phyloP scores from a whole-genome alignment of 2,888 invertebrate genomes.

The Pristionchus fissidentatus region DNA sequence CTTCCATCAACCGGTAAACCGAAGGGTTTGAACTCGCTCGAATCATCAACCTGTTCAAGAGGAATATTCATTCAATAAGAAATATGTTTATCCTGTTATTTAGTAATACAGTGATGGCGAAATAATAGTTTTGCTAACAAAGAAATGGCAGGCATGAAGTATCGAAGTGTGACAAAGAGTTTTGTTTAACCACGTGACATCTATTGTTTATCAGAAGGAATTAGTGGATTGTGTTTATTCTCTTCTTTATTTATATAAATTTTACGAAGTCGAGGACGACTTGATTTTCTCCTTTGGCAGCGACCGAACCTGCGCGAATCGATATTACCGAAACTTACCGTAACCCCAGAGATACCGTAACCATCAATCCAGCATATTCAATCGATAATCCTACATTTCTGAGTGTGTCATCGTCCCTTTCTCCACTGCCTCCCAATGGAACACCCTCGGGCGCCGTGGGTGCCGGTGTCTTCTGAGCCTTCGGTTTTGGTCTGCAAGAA shows the following conservation, averaged over 20 bases:
- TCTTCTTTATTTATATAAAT: neutral
- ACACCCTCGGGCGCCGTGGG: neutral
- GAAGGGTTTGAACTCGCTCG: too few species aligned
- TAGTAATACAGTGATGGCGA: too few species aligned
- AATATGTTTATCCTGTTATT: too few species aligned
- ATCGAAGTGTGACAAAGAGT: too few species aligned
- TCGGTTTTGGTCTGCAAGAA: neutral
- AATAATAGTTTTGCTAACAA: too few species aligned
- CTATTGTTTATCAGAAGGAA: slow-evolving; percentile 9
- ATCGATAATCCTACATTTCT: neutral
- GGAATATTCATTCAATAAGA: too few species aligned
- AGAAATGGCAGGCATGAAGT: too few species aligned
- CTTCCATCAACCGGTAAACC: too few species aligned
- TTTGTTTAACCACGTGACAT: too few species aligned
- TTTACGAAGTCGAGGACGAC: neutral
- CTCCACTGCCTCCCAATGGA: slow-evolving; percentile 41
- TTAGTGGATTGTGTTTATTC: neutral
- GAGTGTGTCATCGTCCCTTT: slow-evolving; percentile 24
- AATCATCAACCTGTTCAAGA: too few species aligned
- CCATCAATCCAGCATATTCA: neutral
- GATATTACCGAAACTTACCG: neutral
- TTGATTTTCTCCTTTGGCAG: neutral
- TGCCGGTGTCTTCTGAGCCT: neutral
- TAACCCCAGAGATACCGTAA: neutral
- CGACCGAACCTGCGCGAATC: slow-evolving; percentile 3